phyloP scores from a whole-genome alignment of 2,888 invertebrate genomes.

The Cylloceria caligata region DNA sequence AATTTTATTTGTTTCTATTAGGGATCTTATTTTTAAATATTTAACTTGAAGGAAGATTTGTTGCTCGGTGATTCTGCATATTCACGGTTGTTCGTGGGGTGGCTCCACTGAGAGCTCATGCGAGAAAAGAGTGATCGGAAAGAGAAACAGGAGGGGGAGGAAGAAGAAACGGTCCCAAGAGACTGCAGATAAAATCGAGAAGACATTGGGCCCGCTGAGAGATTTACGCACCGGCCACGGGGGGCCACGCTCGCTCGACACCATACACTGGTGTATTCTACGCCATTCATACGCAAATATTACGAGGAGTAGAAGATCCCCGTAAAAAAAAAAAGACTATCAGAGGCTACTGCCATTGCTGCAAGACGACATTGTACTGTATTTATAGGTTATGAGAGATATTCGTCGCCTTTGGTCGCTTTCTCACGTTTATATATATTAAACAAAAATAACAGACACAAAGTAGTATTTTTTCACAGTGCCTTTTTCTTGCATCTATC shows the following conservation, averaged over 20 bases:
- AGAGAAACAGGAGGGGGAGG: slow-evolving; percentile 8
- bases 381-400: slow-evolving; percentile 38
- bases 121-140: slow-evolving; percentile 47
- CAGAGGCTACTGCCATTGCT: slow-evolving; percentile 13
- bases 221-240: slow-evolving; percentile 78
- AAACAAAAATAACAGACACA: neutral
- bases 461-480: neutral
- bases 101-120: slow-evolving; percentile 28
- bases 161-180: slow-evolving; percentile 54
- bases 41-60: slow-evolving; percentile 49
- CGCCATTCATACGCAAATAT: slow-evolving; percentile 82
- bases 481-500: neutral
- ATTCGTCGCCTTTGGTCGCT: neutral
- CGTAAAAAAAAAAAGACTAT: slow-evolving; percentile 44
- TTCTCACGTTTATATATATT: slow-evolving; percentile 45
- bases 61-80: slow-evolving; percentile 57
- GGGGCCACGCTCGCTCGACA: slow-evolving; percentile 69
- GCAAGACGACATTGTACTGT: slow-evolving; percentile 38
- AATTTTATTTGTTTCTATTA: slow-evolving; percentile 16
- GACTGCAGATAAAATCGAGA: slow-evolving; percentile 77
- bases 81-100: slow-evolving; percentile 54
- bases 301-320: slow-evolving; percentile 74
- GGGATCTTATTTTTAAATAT: slow-evolving; percentile 18
- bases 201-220: slow-evolving; percentile 79
- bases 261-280: slow-evolving; percentile 18